Conservation (phyloP, 2,797 vertebrate genomes). For the Choloepus didactylus region DNA sequence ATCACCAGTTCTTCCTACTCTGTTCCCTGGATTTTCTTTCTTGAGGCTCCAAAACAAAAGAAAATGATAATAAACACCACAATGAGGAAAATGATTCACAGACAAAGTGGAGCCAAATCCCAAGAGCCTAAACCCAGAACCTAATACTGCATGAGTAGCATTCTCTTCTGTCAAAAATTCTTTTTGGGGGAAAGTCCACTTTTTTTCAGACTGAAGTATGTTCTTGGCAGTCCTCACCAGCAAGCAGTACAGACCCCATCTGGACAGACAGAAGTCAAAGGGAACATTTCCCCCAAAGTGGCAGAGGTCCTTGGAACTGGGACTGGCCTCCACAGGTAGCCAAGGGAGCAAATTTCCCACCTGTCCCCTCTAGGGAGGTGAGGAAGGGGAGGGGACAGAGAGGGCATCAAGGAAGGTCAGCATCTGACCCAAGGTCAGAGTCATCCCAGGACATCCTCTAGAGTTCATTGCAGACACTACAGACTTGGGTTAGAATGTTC, state of each 20-base stretch:
- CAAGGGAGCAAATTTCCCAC: background rate
- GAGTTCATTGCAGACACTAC: background rate
- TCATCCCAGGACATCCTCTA: background rate
- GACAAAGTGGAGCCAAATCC: slow-evolving; percentile 4
- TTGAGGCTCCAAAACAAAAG: background rate
- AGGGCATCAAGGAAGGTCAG: background rate
- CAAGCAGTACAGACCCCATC: background rate
- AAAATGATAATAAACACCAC: slow-evolving; percentile 20
- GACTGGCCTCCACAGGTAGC: background rate
- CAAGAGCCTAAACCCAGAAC: background rate
- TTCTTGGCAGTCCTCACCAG: background rate
- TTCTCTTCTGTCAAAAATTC: background rate
- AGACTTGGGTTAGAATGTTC: background rate
- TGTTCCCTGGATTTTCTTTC: slow-evolving; percentile 31
- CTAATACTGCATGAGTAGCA: background rate
- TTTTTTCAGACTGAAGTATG: background rate
- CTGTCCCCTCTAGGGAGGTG: background rate
- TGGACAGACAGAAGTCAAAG: background rate
- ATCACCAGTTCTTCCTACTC: slow-evolving; percentile 27
- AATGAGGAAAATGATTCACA: slow-evolving; percentile 19
- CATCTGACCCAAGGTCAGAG: background rate
- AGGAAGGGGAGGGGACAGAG: too few species aligned
- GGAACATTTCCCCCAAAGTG: background rate
- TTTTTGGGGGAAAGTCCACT: slow-evolving; percentile 12
- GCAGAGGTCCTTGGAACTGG: background rate